These are phyloP conservation scores for Cavia aperea DNA, from an alignment of 2,113 vertebrate species.

Conservation along the genomic window DNA sequence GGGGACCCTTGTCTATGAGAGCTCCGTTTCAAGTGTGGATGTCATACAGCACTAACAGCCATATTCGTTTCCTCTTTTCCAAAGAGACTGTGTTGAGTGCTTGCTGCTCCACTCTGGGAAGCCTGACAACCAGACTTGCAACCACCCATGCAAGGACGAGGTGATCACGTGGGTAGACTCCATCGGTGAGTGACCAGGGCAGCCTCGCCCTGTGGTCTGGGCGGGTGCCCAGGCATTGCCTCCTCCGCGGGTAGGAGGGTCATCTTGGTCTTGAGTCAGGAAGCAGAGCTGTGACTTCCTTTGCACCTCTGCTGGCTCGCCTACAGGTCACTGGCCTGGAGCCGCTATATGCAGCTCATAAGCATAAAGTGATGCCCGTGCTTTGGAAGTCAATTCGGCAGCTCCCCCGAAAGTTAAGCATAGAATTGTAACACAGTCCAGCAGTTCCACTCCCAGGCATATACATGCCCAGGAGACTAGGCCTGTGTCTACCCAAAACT, in stretches of 20 bases:
- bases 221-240: background rate
- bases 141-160: constrained; percentile 91
- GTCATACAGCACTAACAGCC: background rate
- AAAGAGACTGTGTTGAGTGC: constrained; percentile 95
- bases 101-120: constrained; percentile 84
- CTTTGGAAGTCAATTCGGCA: background rate
- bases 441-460: background rate
- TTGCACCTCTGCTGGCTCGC: background rate
- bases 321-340: background rate
- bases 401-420: background rate
- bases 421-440: background rate
- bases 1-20: background rate
- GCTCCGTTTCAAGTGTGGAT: fast-evolving
- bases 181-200: constrained; percentile 79
- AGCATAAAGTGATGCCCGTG: background rate
- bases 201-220: background rate
- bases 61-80: constrained; percentile 34
- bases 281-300: background rate
- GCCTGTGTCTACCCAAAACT: background rate
- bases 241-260: background rate
- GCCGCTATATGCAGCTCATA: no score
- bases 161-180: constrained; percentile 86
- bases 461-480: background rate
- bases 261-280: background rate
- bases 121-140: constrained; percentile 94